A percentile compares a stretch with the other conserved stretches of the same genome.
These are phyloP conservation scores for Xiphorhynchus elegans DNA, from an alignment of 2,113 vertebrate species.

Conservation along the genomic window DNA sequence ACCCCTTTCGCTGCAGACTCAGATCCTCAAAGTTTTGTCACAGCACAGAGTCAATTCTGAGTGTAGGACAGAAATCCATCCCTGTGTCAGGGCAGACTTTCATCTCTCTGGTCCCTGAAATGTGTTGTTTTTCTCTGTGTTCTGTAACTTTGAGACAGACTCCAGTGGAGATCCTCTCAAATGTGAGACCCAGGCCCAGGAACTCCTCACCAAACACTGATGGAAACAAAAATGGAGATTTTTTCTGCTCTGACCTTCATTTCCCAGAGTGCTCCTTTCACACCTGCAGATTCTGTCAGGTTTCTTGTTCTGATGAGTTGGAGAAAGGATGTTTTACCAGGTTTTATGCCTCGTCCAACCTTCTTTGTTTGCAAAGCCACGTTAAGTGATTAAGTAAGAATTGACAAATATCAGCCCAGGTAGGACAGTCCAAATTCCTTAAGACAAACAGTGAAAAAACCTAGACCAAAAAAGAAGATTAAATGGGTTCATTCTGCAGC, in stretches of 20 bases:
- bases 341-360: not conserved
- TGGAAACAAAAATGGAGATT: accelerated
- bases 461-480: not conserved
- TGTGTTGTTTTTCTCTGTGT: not conserved
- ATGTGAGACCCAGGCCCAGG: not conserved
- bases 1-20: not conserved
- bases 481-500: not conserved
- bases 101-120: not conserved
- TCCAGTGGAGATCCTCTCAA: not conserved
- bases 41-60: not conserved
- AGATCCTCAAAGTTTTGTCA: not conserved
- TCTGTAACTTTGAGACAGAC: not conserved
- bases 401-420: not conserved
- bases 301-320: not conserved
- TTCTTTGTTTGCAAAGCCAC: not conserved
- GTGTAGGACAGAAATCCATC: not conserved
- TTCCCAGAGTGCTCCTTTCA: not conserved
- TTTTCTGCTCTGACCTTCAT: not conserved
- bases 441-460: not conserved
- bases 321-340: not conserved
- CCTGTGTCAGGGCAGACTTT: not conserved
- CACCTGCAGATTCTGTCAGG: not conserved
- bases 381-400: not conserved
- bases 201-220: not conserved
- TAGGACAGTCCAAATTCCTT: not conserved